Evolutionary conservation across 64 coral and sea anemone species (phyloP), one percentile per base, ranked within the genome.

Genomic region (Hydrozoanthus tunicans): DNA sequence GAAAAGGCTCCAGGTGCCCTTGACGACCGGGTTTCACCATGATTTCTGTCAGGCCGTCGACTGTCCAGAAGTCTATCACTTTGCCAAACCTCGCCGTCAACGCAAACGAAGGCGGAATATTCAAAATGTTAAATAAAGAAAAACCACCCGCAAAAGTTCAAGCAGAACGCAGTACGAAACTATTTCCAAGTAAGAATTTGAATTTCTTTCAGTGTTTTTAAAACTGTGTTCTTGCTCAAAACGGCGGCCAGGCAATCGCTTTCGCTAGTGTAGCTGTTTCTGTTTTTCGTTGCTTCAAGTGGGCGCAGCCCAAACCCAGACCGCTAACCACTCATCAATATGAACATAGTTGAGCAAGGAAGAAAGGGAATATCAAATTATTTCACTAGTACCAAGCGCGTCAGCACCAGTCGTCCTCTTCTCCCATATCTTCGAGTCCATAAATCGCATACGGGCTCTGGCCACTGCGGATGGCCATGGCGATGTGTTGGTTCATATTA

Each of bases 401-500:
- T 86, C 90, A 99, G 90, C 97, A 99, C 97, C 97, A 99, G 63
- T 99, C 97, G 15, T 99, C 97, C 26, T 95, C 97, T 20, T 99
- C 97, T 4, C 94, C 97, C 17, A 90, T 80, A 54, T 99, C 97
- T 57, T 99, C 94, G 3, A 99, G 83, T 74, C 97, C 97, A 64
- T 96, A 99, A 75, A 99, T 99, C 13, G 97, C 97, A 64, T 99
- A 99, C 70, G 97, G 97, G 54, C 94, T 99, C 56, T 99, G 94
- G 5, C 97, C 97, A 62, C 97, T 99, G 57, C 97, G 94, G 26
- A 99, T 99, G 4, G 97, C 97, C 97, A 99, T 99, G n/a, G 97
- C 97, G 64, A 99, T 99, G 65, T 96, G 96, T 80, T 98, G 97
- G 86, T 99, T 99, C 97, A 99, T 99, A 67, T 96, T 99, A 3